These are phyloP conservation scores for Poeciliopsis retropinna DNA, from an alignment of 2,113 vertebrate species.

Conservation along the genomic window DNA sequence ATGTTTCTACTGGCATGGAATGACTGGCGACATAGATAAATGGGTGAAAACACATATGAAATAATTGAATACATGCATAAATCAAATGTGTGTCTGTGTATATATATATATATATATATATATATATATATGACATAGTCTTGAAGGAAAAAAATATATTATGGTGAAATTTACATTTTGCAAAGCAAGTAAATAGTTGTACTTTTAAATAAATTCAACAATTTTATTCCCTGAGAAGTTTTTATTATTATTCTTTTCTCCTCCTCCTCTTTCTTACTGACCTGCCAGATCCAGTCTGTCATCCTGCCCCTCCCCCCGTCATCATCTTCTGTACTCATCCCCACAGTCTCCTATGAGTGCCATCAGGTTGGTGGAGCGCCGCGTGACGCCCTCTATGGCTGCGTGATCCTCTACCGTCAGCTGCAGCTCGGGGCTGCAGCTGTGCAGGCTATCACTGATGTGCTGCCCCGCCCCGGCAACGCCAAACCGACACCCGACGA, in stretches of 20 bases:
- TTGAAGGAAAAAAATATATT: no score
- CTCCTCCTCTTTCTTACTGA: background rate
- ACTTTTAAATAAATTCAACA: background rate
- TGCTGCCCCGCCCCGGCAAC: slow-evolving; percentile 60
- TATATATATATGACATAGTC: no score
- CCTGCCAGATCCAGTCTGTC: slow-evolving; percentile 40
- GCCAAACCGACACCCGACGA: slow-evolving; percentile 62
- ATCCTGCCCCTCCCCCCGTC: background rate
- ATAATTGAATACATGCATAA: no score
- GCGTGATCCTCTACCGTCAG: slow-evolving; percentile 45
- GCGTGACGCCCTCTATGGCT: slow-evolving; percentile 43
- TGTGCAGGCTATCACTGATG: slow-evolving; percentile 57
- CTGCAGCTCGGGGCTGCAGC: slow-evolving; percentile 53
- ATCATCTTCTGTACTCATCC: slow-evolving; percentile 64
- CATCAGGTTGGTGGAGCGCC: slow-evolving; percentile 52
- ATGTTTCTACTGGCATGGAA: no score
- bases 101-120: no score
- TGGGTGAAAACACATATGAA: no score
- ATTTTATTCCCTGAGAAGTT: background rate
- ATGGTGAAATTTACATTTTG: no score
- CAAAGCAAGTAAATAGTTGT: no score
- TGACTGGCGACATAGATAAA: no score
- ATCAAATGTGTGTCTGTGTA: no score
- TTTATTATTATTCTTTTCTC: background rate
- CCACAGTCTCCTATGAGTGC: slow-evolving; percentile 60